Percentiles rank a stretch among this genome's conserved stretches.
These are phyloP conservation scores for Daktulosphaira vitifoliae DNA, from an alignment of 1,140 invertebrate genomes.

Conservation along the genomic window DNA sequence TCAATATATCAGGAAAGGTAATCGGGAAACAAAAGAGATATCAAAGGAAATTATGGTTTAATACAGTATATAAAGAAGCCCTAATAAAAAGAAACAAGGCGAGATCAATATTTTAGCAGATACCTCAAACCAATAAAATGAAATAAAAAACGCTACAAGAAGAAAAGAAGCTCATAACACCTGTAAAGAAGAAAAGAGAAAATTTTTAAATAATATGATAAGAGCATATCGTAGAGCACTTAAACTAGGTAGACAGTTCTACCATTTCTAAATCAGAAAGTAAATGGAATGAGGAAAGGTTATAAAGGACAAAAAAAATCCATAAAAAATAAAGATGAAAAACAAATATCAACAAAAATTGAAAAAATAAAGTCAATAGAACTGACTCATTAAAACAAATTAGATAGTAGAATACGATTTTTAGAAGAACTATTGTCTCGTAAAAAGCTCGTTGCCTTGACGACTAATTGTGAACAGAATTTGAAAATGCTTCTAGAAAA, in stretches of 20 bases:
- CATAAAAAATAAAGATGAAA: slow-evolving; percentile 13
- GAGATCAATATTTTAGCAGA: slow-evolving; percentile 7
- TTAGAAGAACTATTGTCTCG: too few species aligned
- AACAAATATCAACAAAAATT: background rate
- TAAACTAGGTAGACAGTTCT: slow-evolving; percentile 14
- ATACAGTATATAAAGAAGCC: slow-evolving; percentile 32
- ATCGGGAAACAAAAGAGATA: slow-evolving; percentile 2
- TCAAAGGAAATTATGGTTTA: slow-evolving; percentile 35
- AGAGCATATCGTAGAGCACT: slow-evolving; percentile 1
- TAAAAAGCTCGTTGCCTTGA: too few species aligned
- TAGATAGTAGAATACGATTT: too few species aligned
- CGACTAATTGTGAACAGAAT: too few species aligned
- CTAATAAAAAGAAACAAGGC: slow-evolving; percentile 12
- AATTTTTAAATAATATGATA: slow-evolving; percentile 7
- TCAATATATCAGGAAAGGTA: background rate
- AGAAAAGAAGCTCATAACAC: slow-evolving; percentile 18
- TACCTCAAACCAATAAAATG: slow-evolving; percentile 1
- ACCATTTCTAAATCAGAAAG: too few species aligned
- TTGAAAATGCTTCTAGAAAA: too few species aligned
- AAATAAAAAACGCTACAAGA: background rate
- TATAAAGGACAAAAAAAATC: slow-evolving; percentile 8
- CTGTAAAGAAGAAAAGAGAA: slow-evolving; percentile 13
- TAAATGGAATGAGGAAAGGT: slow-evolving; percentile 8
- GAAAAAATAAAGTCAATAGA: too few species aligned
- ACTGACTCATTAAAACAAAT: too few species aligned